phyloP scores from a whole-genome alignment of 1,140 invertebrate genomes.

The Drosophila santomea region DNA sequence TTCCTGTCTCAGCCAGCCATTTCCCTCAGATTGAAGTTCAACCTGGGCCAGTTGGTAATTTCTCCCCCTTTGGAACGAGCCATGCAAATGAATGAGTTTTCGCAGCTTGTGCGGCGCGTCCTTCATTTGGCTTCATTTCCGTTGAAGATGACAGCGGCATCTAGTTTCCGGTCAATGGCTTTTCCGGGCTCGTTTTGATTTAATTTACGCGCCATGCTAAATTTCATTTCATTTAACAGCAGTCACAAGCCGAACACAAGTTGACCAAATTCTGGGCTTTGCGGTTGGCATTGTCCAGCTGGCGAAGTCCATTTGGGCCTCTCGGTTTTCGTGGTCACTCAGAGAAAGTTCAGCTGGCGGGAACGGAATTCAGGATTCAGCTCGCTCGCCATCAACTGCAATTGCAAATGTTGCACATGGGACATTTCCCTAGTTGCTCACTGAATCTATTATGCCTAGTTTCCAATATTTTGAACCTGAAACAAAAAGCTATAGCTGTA shows the following conservation, averaged over 20 bases:
- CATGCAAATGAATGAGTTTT: conserved; percentile 37
- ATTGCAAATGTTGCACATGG: not conserved
- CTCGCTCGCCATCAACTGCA: not conserved
- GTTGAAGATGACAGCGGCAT: conserved; percentile 40
- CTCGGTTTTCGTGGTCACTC: not conserved
- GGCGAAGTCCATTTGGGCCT: not conserved
- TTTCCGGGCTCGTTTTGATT: conserved; percentile 27
- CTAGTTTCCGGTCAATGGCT: conserved; percentile 32
- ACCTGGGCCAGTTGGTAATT: conserved; percentile 4
- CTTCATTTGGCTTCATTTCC: conserved; percentile 54
- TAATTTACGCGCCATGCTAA: conserved; percentile 29
- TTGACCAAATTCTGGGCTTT: conserved; percentile 19
- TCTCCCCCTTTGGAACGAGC: conserved; percentile 5
- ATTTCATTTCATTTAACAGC: conserved; percentile 50
- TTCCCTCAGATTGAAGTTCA: conserved; percentile 36
- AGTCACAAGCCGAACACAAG: not conserved
- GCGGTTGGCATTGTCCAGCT: conserved; percentile 8
- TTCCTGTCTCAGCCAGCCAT: conserved; percentile 2
- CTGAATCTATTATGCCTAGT: not conserved
- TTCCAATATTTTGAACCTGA: no score
- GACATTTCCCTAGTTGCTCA: not conserved
- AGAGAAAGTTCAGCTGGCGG: conserved; percentile 2
- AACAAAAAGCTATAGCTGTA: no score
- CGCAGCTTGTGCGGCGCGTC: conserved; percentile 8
- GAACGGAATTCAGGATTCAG: conserved; percentile 5